Conservation (phyloP, 1,140 invertebrate genomes). For the Lordiphosa stackelbergi region DNA sequence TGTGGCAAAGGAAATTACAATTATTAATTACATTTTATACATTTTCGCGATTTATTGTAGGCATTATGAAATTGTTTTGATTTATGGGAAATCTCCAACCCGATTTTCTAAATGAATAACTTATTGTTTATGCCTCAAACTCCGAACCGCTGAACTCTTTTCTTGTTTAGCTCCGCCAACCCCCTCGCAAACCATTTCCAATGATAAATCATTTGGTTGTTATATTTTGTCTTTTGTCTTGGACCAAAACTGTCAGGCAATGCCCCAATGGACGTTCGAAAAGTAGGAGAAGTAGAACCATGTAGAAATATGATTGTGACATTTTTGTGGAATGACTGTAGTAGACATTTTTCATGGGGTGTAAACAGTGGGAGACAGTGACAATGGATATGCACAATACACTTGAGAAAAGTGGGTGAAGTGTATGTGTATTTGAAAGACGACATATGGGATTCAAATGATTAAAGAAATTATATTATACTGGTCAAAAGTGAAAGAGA, state of each 20-base stretch:
- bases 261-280: constrained; percentile 29
- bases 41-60: constrained; percentile 48
- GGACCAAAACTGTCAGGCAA: constrained; percentile 31
- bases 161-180: constrained; percentile 3
- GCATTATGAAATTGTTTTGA: constrained; percentile 47
- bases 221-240: constrained; percentile 23
- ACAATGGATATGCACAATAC: too few relatives aligned
- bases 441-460: too few relatives aligned
- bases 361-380: too few relatives aligned
- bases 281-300: neutral
- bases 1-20: constrained; percentile 41
- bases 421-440: too few relatives aligned
- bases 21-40: constrained; percentile 64
- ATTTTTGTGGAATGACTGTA: constrained; percentile 8
- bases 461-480: too few relatives aligned
- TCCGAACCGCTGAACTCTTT: constrained; percentile 22
- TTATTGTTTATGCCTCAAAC: constrained; percentile 27
- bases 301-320: constrained; percentile 31
- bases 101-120: constrained; percentile 17
- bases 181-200: neutral
- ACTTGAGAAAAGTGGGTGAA: too few relatives aligned
- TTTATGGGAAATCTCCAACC: constrained; percentile 32
- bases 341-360: too few relatives aligned
- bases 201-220: constrained; percentile 32
- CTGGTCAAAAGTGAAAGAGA: too few relatives aligned